Base-by-base conservation (phyloP, 2,797 vertebrate genomes). In the Brachyrhaphis roseni region DNA sequence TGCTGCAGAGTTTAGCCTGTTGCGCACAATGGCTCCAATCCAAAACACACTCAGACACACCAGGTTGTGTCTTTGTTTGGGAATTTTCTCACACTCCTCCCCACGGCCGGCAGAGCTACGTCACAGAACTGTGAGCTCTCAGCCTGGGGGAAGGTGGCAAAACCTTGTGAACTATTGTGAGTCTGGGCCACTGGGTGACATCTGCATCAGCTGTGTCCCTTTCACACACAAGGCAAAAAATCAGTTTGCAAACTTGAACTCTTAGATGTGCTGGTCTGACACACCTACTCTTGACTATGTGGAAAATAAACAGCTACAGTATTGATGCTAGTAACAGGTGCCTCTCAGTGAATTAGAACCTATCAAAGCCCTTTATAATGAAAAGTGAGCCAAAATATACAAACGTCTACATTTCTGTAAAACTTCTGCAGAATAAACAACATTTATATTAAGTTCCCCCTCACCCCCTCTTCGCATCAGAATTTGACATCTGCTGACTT, bases 401-500 rank as follows among this genome's bases (percentile, higher is more conserved):
- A 86, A 72, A 78, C 2, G 6, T 41, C 53, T 51, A 64, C 62
- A 36, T 72, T 72, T 73, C 62, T 81, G 72, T 77, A 47, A 55
- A 80, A 82, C 83, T 80, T 77, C 75, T 90, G 39, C 73, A 89
- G 73, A 91, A 93, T 84, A 86, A 77, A 43, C 72, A 78, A 49
- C 73, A 87, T 92, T 85, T 91, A 94, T 93, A 26, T 93, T 93
- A 72, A 78, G 64, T 64, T n/a, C n/a, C 45, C 12, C 3, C 41
- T 1, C 13, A 10, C 53, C 85, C 91, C 91, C 82, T 89, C 91
- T 78, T 91, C 94, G 90, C 91, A 90, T 90, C 78, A 91, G 91
- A 92, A 94, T 92, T 81, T 94, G 93, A 96, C 95, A 96, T 95
- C 95, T 96, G 95, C 95, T 23, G 28, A 76, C 34, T 39, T 83